phyloP scores from a whole-genome alignment of 1,140 invertebrate genomes.

The Heterodera carotae region DNA sequence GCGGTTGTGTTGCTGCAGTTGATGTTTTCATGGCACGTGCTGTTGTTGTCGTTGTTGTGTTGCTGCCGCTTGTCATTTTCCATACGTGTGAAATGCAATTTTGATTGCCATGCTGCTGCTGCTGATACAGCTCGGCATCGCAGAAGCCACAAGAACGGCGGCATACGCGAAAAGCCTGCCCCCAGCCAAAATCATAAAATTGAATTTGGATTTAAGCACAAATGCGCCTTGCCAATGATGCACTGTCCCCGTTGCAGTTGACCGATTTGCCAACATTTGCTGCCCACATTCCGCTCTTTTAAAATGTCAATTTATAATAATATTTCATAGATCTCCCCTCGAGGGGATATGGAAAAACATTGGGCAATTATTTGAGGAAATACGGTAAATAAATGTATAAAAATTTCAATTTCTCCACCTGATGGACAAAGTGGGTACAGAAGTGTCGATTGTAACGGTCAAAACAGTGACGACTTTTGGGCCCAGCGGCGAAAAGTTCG shows the following conservation, averaged over 20 bases:
- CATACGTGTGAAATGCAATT: neutral
- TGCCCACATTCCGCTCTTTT: slow-evolving; percentile 17
- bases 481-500: slow-evolving; percentile 29
- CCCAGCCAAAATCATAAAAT: too few species aligned
- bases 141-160: slow-evolving; percentile 42
- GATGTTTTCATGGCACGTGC: neutral
- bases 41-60: neutral
- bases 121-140: slow-evolving; percentile 26
- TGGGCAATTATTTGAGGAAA: too few species aligned
- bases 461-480: slow-evolving; percentile 32
- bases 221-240: slow-evolving; percentile 5
- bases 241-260: slow-evolving; percentile 28
- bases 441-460: slow-evolving; percentile 33
- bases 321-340: too few species aligned
- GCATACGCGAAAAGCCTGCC: slow-evolving; percentile 37
- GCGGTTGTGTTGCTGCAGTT: neutral
- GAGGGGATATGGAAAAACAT: too few species aligned
- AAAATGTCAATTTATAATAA: too few species aligned
- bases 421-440: slow-evolving; percentile 28
- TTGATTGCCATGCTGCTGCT: too few species aligned
- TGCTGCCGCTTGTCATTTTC: neutral
- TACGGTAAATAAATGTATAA: too few species aligned
- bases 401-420: too few species aligned
- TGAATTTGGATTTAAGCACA: neutral
- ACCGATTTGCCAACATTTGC: slow-evolving; percentile 18